phyloP scores from a whole-genome alignment of 2,797 vertebrate genomes.

The Oreochromis grahami region DNA sequence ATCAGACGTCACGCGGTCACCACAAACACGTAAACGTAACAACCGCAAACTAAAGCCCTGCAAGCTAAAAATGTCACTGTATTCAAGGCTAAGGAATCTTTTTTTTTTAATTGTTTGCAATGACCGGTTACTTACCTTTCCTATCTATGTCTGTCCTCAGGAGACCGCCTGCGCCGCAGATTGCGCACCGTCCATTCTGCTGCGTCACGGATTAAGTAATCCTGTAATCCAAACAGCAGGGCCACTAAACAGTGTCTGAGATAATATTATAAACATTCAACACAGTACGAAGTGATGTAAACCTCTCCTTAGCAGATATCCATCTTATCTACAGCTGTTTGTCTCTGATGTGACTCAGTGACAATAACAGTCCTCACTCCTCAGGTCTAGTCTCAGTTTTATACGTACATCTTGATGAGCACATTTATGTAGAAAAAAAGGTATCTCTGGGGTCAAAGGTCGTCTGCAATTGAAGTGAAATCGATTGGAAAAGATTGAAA shows the following conservation, averaged over 20 bases:
- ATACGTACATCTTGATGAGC: neutral
- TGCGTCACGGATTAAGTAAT: constrained; percentile 69
- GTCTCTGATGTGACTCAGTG: neutral
- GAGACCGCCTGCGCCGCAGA: constrained; percentile 8
- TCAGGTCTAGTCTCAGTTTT: neutral
- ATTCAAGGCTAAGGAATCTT: accelerated
- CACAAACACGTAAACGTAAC: neutral
- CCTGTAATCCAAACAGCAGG: neutral
- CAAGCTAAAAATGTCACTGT: neutral
- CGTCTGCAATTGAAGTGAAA: neutral
- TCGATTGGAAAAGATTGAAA: neutral
- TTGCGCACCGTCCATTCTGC: constrained; percentile 46
- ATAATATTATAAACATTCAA: neutral
- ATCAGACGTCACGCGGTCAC: neutral
- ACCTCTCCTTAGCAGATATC: neutral
- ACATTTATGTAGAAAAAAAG: neutral
- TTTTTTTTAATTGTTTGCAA: neutral
- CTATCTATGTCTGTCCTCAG: neutral
- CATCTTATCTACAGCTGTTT: neutral
- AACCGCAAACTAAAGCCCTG: neutral
- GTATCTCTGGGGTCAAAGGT: neutral
- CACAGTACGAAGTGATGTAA: neutral
- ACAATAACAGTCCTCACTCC: neutral
- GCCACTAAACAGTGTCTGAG: neutral
- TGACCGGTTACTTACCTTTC: constrained; percentile 24